Evolutionary conservation across 2,888 invertebrate genomes (phyloP).

Genomic region (Acronicta psi): DNA sequence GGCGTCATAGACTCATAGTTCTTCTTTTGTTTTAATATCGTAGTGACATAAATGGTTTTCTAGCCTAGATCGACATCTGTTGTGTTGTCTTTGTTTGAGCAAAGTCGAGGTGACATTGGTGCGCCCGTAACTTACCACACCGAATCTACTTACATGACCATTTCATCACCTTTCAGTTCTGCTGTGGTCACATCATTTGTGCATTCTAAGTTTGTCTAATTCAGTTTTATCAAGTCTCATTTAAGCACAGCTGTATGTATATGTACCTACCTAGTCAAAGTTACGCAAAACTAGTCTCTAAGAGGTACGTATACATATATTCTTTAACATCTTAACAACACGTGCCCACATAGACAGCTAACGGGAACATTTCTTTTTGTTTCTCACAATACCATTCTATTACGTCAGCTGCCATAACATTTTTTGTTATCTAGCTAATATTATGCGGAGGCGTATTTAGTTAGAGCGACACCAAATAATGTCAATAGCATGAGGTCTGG

Average conservation of each 20-base stretch:
- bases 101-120: constrained; percentile 4
- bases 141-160: too few relatives aligned
- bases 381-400: constrained; percentile 23
- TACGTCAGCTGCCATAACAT: constrained; percentile 19
- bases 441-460: constrained; percentile 40
- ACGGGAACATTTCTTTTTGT: constrained; percentile 32
- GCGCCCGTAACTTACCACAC: too few relatives aligned
- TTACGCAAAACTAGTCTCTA: constrained; percentile 13
- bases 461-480: constrained; percentile 56
- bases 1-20: neutral
- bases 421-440: constrained; percentile 22
- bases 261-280: neutral
- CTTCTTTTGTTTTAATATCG: constrained; percentile 31
- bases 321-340: constrained; percentile 17
- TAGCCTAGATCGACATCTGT: constrained; percentile 62
- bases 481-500: constrained; percentile 58
- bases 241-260: neutral
- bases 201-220: too few relatives aligned
- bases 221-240: too few relatives aligned
- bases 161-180: too few relatives aligned
- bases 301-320: too few relatives aligned
- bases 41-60: constrained; percentile 52
- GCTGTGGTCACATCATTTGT: too few relatives aligned
- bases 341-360: constrained; percentile 19
- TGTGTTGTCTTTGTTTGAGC: constrained; percentile 27